Evolutionary conservation across 2,797 vertebrate species (phyloP), one percentile per base, ranked within the genome.

Genomic region (Sandelia bainsii): DNA sequence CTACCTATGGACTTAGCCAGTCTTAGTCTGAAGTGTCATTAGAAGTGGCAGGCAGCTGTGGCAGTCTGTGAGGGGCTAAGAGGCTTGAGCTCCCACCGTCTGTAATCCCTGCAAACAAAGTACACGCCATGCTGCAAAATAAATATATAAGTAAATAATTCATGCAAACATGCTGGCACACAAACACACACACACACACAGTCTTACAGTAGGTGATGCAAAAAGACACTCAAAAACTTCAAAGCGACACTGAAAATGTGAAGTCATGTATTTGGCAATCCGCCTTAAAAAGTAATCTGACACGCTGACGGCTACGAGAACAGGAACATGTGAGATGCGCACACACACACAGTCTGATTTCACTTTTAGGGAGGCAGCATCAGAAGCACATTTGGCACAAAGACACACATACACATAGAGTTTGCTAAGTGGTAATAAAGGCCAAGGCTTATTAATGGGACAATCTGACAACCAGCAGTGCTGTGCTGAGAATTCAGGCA

Each of bases 1-100:
- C 88, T 88, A 88, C 84, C 82, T 80, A 68, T 89, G 87, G 89
- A 88, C 84, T 89, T 83, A 90, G 77, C 84, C 87, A 52, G 85
- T 90, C 87, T 88, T 89, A 90, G 88, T 84, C 80, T 91, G 89
- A 88, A 91, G 89, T 87, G 88, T 85, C 91, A 89, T 91, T 91
- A 91, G 88, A 88, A 84, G 85, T 85, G 87, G 85, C 86, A 91
- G 89, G 85, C 89, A 90, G 87, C 89, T 90, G 87, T 90, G 82
- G 88, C 85, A 84, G 83, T 77, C 79, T 78, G 82, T 62, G 80
- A 87, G 83, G 73, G 81, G 76, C 85, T 90, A 85, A 91, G 89
- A 90, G 85, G 85, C 85, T 87, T 84, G 81, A 84, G 83, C 87
- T 86, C 80, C 84, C 79, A 83, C 78, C 79, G 61, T 53, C 89